phyloP scores from a whole-genome alignment of 1,140 invertebrate genomes.

The Camponotus vicinus region DNA sequence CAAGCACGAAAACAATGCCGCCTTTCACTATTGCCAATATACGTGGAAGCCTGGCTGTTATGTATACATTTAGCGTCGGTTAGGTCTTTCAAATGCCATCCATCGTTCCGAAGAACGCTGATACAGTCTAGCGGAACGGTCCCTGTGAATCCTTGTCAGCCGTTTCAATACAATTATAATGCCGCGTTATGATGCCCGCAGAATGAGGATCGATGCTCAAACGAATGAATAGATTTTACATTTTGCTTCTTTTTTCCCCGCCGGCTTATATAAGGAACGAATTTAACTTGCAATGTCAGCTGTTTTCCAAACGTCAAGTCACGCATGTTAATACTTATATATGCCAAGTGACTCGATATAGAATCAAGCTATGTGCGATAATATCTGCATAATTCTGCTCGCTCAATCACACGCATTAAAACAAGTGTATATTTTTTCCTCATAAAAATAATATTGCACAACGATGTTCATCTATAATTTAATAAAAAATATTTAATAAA shows the following conservation, averaged over 20 bases:
- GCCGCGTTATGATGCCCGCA: not conserved
- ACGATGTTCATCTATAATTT: not conserved
- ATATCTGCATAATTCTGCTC: not conserved
- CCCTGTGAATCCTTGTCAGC: constrained; percentile 60
- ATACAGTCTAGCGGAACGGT: constrained; percentile 49
- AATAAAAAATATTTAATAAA: not conserved
- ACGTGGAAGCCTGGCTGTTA: constrained; percentile 54
- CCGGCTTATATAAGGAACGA: not conserved
- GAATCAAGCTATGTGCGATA: not conserved
- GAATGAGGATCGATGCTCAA: not conserved
- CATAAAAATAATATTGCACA: not conserved
- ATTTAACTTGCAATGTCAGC: not conserved
- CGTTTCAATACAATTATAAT: constrained; percentile 40
- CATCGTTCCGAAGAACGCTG: constrained; percentile 48
- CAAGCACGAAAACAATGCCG: constrained; percentile 68
- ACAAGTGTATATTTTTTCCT: not conserved
- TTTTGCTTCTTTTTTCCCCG: constrained; percentile 20
- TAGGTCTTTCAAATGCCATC: constrained; percentile 66
- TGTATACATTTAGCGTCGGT: constrained; percentile 65
- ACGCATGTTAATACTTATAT: not conserved
- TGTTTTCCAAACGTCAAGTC: not conserved
- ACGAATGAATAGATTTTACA: constrained; percentile 10
- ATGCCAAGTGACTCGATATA: not conserved
- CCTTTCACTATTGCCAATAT: constrained; percentile 74
- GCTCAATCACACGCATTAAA: not conserved